These are phyloP conservation scores for Criorhina ranunculi DNA, from an alignment of 2,888 invertebrate species.

Conservation along the genomic window DNA sequence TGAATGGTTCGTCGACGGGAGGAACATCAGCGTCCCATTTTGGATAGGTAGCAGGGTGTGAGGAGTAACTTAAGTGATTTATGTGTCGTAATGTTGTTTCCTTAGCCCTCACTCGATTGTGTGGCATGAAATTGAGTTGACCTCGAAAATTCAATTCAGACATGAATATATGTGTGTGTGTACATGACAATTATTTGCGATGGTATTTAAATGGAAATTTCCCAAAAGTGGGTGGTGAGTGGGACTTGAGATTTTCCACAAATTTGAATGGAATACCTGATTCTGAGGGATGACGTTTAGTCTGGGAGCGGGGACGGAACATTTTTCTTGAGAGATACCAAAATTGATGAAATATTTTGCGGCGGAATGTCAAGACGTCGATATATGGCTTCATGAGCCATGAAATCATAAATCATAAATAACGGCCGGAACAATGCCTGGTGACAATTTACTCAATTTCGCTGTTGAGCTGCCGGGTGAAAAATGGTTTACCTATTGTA, in stretches of 20 bases:
- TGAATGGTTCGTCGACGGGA: constrained; percentile 1
- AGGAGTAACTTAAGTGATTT: constrained; percentile 42
- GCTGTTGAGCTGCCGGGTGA: constrained; percentile 32
- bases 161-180: constrained; percentile 33
- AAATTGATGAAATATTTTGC: constrained; percentile 57
- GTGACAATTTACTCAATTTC: constrained; percentile 51
- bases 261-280: constrained; percentile 5
- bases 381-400: constrained; percentile 45
- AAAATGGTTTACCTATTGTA: not conserved
- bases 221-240: not conserved
- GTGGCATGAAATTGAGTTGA: constrained; percentile 64
- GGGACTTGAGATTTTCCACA: constrained; percentile 25
- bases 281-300: too few species aligned
- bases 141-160: constrained; percentile 48
- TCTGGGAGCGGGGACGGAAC: constrained; percentile 1
- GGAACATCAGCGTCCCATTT: not conserved
- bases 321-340: constrained; percentile 35
- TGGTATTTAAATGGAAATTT: constrained; percentile 55
- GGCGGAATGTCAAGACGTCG: constrained; percentile 37
- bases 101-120: constrained; percentile 14
- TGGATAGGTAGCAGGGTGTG: not conserved
- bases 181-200: constrained; percentile 50
- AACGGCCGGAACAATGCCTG: constrained; percentile 40
- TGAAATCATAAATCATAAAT: constrained; percentile 64
- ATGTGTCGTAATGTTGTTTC: constrained; percentile 52